Percentiles rank a stretch among this genome's conserved stretches.
These are phyloP conservation scores for Rhagoletis zephyria DNA, from an alignment of 1,140 invertebrate species.

Conservation along the genomic window DNA sequence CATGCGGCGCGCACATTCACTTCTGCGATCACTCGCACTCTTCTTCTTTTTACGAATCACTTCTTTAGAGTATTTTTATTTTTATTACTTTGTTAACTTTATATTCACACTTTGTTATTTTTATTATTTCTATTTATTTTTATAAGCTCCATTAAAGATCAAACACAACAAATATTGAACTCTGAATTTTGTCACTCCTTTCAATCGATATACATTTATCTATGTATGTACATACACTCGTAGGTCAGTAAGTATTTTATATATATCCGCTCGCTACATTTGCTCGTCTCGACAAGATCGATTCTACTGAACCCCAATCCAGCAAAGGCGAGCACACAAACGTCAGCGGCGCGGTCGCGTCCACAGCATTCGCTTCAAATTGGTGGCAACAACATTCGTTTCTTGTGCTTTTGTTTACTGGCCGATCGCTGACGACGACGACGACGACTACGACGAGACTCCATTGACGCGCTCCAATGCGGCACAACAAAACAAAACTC, in stretches of 20 bases:
- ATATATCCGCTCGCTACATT: constrained; percentile 60
- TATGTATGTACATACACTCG: too few relatives aligned
- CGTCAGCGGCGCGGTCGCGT: constrained; percentile 16
- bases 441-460: too few relatives aligned
- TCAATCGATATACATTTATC: not conserved
- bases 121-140: not conserved
- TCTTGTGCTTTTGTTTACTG: constrained; percentile 25
- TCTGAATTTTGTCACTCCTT: not conserved
- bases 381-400: constrained; percentile 15
- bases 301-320: constrained; percentile 70
- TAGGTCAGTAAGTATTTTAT: not conserved
- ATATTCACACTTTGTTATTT: too few relatives aligned
- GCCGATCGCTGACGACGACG: constrained; percentile 40
- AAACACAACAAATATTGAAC: constrained; percentile 5
- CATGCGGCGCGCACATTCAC: constrained; percentile 1
- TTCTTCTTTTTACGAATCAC: constrained; percentile 37
- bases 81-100: not conserved
- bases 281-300: constrained; percentile 70
- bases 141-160: not conserved
- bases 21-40: not conserved
- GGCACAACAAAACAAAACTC: constrained; percentile 44
- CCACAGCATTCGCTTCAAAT: constrained; percentile 32
- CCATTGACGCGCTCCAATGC: constrained; percentile 50
- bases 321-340: constrained; percentile 52
- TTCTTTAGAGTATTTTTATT: not conserved